Conservation (phyloP, 2,797 vertebrate genomes). For the Microctenopoma stevenorrisi region DNA sequence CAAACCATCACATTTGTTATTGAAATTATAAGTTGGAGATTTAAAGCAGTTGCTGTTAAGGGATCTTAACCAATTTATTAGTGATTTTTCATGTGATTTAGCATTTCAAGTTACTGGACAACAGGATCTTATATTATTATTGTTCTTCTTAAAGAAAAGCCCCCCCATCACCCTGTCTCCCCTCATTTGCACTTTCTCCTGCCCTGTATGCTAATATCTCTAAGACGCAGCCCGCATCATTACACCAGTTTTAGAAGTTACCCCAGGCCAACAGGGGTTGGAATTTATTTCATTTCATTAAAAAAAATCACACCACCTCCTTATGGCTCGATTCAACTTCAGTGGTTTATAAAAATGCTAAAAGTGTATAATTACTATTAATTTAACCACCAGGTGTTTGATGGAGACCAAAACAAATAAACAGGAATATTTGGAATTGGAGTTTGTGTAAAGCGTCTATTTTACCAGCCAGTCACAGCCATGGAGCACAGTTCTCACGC, state of each 20-base stretch:
- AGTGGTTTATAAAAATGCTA: neutral
- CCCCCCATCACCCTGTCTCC: neutral
- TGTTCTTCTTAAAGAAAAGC: constrained; percentile 13
- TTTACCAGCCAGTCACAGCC: neutral
- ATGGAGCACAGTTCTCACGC: neutral
- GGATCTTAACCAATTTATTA: constrained; percentile 28
- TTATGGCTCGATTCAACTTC: too few species aligned
- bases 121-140: constrained; percentile 63
- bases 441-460: neutral
- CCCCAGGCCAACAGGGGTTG: neutral
- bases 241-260: neutral
- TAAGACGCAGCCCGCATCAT: constrained; percentile 6
- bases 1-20: too few species aligned
- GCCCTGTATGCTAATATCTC: constrained; percentile 29
- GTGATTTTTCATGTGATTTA: neutral
- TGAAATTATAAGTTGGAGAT: too few species aligned
- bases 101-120: constrained; percentile 33
- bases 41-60: constrained; percentile 1
- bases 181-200: constrained; percentile 19
- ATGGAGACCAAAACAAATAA: neutral
- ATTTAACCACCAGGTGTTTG: neutral
- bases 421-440: neutral
- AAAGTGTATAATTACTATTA: neutral
- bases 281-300: neutral
- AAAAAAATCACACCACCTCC: neutral